A percentile compares a stretch with the other conserved stretches of the same genome.
Conservation (phyloP, 1,140 invertebrate genomes). For the Thrips palmi region DNA sequence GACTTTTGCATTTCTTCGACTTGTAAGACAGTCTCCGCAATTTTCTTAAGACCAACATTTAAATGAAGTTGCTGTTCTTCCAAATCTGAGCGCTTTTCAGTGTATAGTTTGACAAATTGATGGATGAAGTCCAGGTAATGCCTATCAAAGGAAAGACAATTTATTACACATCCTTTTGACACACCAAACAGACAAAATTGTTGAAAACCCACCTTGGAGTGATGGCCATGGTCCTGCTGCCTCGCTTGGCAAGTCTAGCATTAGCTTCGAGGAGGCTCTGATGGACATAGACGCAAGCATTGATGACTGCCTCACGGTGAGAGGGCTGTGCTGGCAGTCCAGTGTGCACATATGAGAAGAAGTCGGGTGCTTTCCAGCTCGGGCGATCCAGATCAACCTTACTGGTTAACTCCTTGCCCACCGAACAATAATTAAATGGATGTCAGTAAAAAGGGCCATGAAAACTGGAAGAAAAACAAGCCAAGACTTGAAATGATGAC, state of each 20-base stretch:
- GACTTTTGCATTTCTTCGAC: constrained; percentile 99
- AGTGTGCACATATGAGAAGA: constrained; percentile 71
- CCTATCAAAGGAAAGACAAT: constrained; percentile 21
- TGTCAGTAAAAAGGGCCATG: no score
- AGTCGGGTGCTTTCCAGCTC: constrained; percentile 63
- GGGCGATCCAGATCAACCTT: constrained; percentile 61
- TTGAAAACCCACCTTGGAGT: constrained; percentile 51
- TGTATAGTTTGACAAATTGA: constrained; percentile 96
- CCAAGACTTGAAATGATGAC: not conserved
- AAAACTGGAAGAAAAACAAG: no score
- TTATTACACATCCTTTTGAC: not conserved
- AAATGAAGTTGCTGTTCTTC: constrained; percentile 98
- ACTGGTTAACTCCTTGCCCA: constrained; percentile 72
- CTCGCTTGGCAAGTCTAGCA: constrained; percentile 67
- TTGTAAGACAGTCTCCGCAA: constrained; percentile 97
- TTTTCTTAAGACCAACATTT: constrained; percentile 96
- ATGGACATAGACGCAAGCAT: constrained; percentile 96
- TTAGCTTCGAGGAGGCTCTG: constrained; percentile 93
- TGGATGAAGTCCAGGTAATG: constrained; percentile 99
- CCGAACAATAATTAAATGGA: constrained; percentile 33
- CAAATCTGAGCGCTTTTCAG: constrained; percentile 92
- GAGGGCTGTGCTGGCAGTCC: constrained; percentile 52
- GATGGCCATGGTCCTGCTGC: constrained; percentile 89
- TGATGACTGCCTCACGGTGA: constrained; percentile 89
- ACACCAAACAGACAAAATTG: constrained; percentile 1